phyloP scores from a whole-genome alignment of 2,113 vertebrate genomes.

The Montifringilla adamsi region DNA sequence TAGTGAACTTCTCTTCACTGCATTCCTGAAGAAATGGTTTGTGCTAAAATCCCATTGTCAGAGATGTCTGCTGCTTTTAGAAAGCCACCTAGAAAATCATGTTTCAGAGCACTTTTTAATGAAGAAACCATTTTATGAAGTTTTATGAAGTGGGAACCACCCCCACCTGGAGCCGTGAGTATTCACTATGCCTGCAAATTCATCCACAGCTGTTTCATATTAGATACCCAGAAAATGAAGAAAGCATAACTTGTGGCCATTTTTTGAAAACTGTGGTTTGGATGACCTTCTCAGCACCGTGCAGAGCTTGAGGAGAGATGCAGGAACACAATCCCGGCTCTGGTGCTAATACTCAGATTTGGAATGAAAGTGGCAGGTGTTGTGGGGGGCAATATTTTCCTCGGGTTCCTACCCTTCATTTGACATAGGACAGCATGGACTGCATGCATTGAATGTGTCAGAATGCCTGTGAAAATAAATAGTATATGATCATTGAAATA shows the following conservation, averaged over 20 bases:
- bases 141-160: not conserved
- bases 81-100: not conserved
- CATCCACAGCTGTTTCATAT: not conserved
- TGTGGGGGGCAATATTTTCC: not conserved
- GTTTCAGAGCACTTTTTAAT: not conserved
- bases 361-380: not conserved
- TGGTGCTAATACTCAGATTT: not conserved
- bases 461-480: not conserved
- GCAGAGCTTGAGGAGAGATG: not conserved
- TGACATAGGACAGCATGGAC: not conserved
- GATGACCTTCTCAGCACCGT: not conserved
- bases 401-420: not conserved
- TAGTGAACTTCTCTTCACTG: not conserved
- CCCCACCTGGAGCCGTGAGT: not conserved
- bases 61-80: not conserved
- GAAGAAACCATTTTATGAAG: not conserved
- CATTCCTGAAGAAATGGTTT: not conserved
- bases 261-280: not conserved
- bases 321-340: not conserved
- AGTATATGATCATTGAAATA: not conserved
- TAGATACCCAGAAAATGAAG: slow-evolving; percentile 1
- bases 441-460: not conserved
- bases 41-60: not conserved
- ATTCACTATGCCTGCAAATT: not conserved
- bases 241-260: not conserved